Conservation (phyloP, 37 sponge, comb jelly and placozoan species). For the Eunapius fragilis region DNA sequence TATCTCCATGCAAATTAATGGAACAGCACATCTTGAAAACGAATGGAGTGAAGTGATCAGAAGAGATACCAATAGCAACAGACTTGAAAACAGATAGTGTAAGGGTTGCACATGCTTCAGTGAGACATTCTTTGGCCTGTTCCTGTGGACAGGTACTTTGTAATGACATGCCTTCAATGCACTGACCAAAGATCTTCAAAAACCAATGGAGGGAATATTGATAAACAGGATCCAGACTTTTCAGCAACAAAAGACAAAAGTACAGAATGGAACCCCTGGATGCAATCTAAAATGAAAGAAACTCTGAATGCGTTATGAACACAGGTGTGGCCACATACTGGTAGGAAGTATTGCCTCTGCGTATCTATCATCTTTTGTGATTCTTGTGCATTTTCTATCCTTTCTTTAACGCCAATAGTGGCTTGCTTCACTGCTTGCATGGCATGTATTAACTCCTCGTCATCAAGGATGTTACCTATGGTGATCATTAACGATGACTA, state of each 20-base stretch:
- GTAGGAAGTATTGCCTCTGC: conserved; percentile 34
- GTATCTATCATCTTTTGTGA: conserved; percentile 35
- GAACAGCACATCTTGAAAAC: conserved; percentile 29
- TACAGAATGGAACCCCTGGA: conserved; percentile 64
- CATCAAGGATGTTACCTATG: conserved; percentile 15
- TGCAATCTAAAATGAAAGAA: conserved; percentile 42
- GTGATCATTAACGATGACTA: too few relatives aligned
- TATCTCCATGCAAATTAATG: conserved; percentile 15
- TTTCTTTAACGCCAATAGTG: conserved; percentile 18
- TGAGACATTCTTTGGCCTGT: neutral
- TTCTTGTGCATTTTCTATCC: conserved; percentile 36
- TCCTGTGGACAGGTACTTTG: neutral
- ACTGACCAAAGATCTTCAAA: conserved; percentile 30
- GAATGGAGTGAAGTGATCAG: conserved; percentile 29
- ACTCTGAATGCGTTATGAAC: neutral
- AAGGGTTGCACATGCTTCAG: neutral
- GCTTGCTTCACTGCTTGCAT: conserved; percentile 36
- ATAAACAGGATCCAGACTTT: conserved; percentile 46
- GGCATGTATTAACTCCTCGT: conserved; percentile 28
- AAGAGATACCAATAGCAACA: conserved; percentile 21
- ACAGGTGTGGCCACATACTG: conserved; percentile 11
- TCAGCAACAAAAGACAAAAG: conserved; percentile 32
- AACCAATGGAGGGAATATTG: conserved; percentile 64
- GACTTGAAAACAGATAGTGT: neutral
- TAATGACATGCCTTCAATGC: conserved; percentile 9